Conservation (phyloP, 2,888 invertebrate genomes). For the Abrostola tripartita region DNA sequence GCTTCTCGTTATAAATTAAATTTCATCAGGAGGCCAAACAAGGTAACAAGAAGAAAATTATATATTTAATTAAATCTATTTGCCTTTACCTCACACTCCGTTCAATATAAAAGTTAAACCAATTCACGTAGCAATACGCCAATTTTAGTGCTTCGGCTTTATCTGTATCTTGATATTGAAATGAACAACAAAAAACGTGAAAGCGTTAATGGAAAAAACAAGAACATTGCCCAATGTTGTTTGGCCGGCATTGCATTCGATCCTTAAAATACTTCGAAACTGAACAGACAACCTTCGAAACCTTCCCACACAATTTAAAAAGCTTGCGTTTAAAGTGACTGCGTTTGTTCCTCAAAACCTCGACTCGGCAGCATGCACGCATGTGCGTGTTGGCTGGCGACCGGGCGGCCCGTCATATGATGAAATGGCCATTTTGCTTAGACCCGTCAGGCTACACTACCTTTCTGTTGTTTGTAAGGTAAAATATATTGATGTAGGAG, state of each 20-base stretch:
- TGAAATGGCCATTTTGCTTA: conserved; percentile 50
- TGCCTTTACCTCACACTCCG: conserved; percentile 20
- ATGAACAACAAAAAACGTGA: conserved; percentile 26
- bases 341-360: conserved; percentile 49
- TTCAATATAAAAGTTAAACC: conserved; percentile 3
- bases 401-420: conserved; percentile 34
- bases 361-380: conserved; percentile 49
- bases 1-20: conserved; percentile 30
- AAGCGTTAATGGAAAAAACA: conserved; percentile 12
- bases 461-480: conserved; percentile 15
- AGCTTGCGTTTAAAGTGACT: conserved; percentile 46
- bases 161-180: conserved; percentile 2
- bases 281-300: conserved; percentile 52
- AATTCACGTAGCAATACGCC: conserved; percentile 13
- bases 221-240: conserved; percentile 3
- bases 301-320: conserved; percentile 51
- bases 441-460: conserved; percentile 41
- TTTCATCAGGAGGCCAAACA: conserved; percentile 28
- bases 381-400: conserved; percentile 54
- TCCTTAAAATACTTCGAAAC: conserved; percentile 43
- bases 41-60: conserved; percentile 21
- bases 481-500: conserved; percentile 23
- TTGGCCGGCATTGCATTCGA: conserved; percentile 18
- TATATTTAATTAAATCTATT: conserved; percentile 17
- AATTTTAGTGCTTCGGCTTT: not conserved